These are phyloP conservation scores for Macaria liturata DNA, from an alignment of 2,888 invertebrate species.

Conservation along the genomic window DNA sequence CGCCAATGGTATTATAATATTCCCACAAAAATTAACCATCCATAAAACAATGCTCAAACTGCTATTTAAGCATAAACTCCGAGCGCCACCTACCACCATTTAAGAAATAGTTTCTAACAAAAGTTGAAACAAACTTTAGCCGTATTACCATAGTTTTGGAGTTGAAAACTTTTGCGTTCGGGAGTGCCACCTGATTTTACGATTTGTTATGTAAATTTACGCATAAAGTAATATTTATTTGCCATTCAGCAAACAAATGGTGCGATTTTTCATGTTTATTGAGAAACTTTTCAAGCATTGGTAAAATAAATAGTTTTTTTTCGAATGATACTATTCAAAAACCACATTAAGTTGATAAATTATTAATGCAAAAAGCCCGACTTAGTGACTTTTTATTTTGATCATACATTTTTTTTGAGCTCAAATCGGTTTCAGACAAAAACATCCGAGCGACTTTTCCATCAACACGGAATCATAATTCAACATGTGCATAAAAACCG, in stretches of 20 bases:
- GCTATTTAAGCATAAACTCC: conserved; percentile 11
- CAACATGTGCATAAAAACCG: not conserved
- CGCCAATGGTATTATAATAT: no score
- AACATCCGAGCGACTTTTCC: no score
- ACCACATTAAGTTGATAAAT: no score
- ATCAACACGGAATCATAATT: no score
- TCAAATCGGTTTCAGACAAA: no score
- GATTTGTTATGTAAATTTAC: conserved; percentile 23
- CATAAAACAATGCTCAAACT: conserved; percentile 22
- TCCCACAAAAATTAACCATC: conserved; percentile 18
- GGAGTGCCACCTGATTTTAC: conserved; percentile 25
- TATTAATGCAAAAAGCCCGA: no score
- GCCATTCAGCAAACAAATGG: conserved; percentile 5
- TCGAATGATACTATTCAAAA: no score
- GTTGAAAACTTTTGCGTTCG: conserved; percentile 20
- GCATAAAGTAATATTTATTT: conserved; percentile 4
- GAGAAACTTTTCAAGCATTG: not conserved
- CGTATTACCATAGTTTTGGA: conserved; percentile 34
- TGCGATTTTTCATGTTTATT: conserved; percentile 1
- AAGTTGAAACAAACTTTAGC: conserved; percentile 20
- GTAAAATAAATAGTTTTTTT: not conserved
- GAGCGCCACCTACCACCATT: conserved; percentile 13
- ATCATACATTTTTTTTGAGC: no score
- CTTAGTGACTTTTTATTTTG: no score
- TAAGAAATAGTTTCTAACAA: conserved; percentile 25